phyloP scores from a whole-genome alignment of 2,797 vertebrate species.

The Lophotriccus pileatus region DNA sequence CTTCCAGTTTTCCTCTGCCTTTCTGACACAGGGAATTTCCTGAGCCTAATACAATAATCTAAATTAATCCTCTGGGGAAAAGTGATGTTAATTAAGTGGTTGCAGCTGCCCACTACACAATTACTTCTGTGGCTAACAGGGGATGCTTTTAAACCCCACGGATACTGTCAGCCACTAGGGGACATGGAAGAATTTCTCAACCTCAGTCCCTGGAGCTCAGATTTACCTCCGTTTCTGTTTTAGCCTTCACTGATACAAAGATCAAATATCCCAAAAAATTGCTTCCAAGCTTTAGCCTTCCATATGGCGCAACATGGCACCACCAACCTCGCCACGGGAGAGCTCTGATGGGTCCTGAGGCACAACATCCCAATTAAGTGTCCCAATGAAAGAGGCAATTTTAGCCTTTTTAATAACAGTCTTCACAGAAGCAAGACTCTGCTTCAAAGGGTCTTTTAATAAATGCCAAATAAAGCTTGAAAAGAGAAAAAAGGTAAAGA shows the following conservation, averaged over 20 bases:
- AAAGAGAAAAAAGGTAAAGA: not conserved
- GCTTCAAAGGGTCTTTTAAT: constrained; percentile 3
- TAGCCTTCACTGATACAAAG: not conserved
- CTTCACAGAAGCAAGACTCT: not conserved
- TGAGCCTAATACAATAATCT: not conserved
- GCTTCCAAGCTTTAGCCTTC: not conserved
- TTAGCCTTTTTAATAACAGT: not conserved
- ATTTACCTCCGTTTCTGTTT: not conserved
- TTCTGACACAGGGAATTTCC: not conserved
- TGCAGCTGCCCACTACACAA: not conserved
- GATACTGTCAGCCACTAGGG: not conserved
- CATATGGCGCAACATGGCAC: constrained; percentile 3
- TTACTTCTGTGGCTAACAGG: not conserved
- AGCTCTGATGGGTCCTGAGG: constrained; percentile 32
- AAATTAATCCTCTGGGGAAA: not conserved
- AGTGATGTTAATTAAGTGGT: not conserved
- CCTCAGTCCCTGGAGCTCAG: not conserved
- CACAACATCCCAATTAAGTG: constrained; percentile 35
- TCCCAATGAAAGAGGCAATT: constrained; percentile 36
- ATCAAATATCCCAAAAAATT: not conserved
- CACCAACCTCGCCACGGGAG: not conserved
- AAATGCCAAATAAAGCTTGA: not conserved
- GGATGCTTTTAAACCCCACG: not conserved
- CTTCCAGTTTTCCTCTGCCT: not conserved
- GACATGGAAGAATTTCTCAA: not conserved